Evolutionary conservation across 2,888 invertebrate genomes (phyloP), one percentile per base, ranked within the genome.

Genomic region (Clistopyga incitator): DNA sequence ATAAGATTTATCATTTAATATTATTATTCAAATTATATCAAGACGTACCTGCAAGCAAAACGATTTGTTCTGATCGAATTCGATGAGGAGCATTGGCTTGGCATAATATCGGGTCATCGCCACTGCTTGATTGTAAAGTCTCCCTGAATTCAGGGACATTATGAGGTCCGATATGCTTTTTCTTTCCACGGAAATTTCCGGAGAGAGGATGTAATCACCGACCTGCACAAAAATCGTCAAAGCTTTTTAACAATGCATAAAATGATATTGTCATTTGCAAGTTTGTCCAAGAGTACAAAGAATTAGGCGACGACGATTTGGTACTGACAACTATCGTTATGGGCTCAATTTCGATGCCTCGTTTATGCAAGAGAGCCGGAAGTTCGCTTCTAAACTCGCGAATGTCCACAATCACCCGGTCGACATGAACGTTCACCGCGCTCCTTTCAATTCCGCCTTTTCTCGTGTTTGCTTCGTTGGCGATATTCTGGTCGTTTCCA

Each of bases 201-300:
- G 98, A 0, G 99, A 98, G 18, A 99, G 94, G 90, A 99, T 98
- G 92, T 99, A 99, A 94, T 99, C 99, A 0, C 99, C 99, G 81
- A 99, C 96, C 97, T 98, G 47, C 25, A 45, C 23, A 42, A 61
- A 65, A 34, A 20, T 50, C 45, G 72, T 64, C 13, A 42, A 50
- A n/a, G n/a, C n/a, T n/a, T n/a, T n/a, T n/a, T n/a, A n/a, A n/a
- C n/a, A n/a, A n/a, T n/a, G n/a, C n/a, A n/a, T n/a, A 6, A 6
- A 34, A 34, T 8, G 3, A 34, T 6, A 34, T 34, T 34, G 1
- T 34, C 34, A 6, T 34, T 8, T 34, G 6, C 6, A 6, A 1
- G 6, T 34, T 34, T 1, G 8, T 34, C 6, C 8, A 34, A 34
- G 6, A 4, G 4, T 8, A n/a, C n/a, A n/a, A n/a, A n/a, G n/a